Evolutionary conservation across 2,888 invertebrate genomes (phyloP), one percentile per base, ranked within the genome.

Genomic region (Crioceris asparagi): DNA sequence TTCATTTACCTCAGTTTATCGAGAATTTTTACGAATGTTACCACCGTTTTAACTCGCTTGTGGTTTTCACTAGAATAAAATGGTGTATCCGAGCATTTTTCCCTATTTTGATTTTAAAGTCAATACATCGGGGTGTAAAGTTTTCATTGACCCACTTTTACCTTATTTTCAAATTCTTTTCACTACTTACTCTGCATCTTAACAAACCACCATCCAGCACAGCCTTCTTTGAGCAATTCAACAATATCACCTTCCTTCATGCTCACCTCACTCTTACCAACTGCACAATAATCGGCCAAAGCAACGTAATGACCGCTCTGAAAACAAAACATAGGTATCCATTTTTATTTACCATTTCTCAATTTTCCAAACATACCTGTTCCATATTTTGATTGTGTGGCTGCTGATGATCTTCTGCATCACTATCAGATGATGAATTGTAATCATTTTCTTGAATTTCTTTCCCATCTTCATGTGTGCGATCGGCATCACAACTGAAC

Each of bases 121-220:
- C n/a, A n/a, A n/a, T n/a, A n/a, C n/a, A n/a, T n/a, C n/a, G n/a
- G n/a, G n/a, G n/a, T n/a, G n/a, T n/a, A n/a, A n/a, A n/a, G n/a
- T n/a, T n/a, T n/a, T n/a, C n/a, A n/a, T n/a, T n/a, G n/a, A n/a
- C n/a, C n/a, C n/a, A n/a, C n/a, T n/a, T n/a, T 11, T 8, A 33
- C 11, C 11, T 11, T 17, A 4, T 10, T 4, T 2, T 12, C 3
- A 1, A 10, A 17, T 30, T 29, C 12, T 10, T 36, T 10, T 21
- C 7, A 29, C 25, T 8, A 59, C 66, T 64, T 67, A 82, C 84
- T 83, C 61, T 83, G 70, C 39, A 85, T 74, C 56, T 84, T 82
- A 59, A 92, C 87, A 71, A 86, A 91, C 92, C 92, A 93, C 93
- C 93, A 93, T 50, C 93, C 92, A 50, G 90, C 90, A 68, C 87